phyloP scores from a whole-genome alignment of 2,888 invertebrate genomes.

The Teleiodes luculella region DNA sequence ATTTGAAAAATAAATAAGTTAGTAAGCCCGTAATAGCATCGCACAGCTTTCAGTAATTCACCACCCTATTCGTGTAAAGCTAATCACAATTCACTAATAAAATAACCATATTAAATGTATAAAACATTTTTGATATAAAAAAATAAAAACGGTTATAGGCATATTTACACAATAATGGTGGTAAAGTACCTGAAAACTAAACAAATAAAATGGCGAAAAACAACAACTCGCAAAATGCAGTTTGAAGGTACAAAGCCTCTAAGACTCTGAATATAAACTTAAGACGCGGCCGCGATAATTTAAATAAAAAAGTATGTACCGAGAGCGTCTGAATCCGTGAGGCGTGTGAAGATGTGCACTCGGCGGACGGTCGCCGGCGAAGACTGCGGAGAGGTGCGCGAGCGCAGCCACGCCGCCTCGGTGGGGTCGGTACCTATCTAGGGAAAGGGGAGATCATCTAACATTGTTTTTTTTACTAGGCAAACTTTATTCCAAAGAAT shows the following conservation, averaged over 20 bases:
- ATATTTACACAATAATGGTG: neutral
- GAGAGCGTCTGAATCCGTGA: constrained; percentile 28
- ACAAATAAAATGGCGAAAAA: neutral
- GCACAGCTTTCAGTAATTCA: constrained; percentile 4
- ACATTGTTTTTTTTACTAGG: constrained; percentile 35
- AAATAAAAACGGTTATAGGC: neutral
- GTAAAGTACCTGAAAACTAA: constrained; percentile 2
- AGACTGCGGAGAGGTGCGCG: constrained; percentile 40
- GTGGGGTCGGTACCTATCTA: constrained; percentile 26
- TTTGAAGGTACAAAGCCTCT: constrained; percentile 20
- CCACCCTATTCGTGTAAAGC: neutral
- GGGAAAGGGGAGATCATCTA: constrained; percentile 21
- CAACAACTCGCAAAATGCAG: constrained; percentile 20
- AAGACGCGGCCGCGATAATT: constrained; percentile 19
- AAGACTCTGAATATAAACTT: constrained; percentile 16
- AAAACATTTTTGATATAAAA: neutral
- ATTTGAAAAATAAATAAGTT: neutral
- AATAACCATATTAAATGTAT: no score
- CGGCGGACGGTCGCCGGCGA: constrained; percentile 41
- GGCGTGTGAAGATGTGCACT: constrained; percentile 48
- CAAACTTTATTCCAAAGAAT: constrained; percentile 31
- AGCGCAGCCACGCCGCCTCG: constrained; percentile 32
- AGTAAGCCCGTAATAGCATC: neutral
- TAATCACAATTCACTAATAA: no score
- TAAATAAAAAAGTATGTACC: constrained; percentile 31